These are phyloP conservation scores for Unio delphinus DNA, from an alignment of 2,888 invertebrate species.

Conservation along the genomic window DNA sequence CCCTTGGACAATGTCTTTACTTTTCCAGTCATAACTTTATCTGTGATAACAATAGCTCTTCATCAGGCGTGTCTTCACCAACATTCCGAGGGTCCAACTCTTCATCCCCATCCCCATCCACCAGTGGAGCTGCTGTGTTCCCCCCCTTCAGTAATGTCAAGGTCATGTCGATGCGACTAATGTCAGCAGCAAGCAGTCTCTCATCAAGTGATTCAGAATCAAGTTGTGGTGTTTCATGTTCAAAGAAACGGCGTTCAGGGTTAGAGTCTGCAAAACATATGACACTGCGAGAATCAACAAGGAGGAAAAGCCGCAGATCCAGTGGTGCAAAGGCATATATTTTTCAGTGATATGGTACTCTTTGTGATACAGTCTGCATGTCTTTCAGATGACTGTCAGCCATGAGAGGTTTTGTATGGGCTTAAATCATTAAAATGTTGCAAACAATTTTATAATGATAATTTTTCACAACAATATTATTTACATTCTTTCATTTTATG, in stretches of 20 bases:
- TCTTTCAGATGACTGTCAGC: too few species aligned
- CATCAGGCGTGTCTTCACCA: conserved; percentile 25
- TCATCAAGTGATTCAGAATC: conserved; percentile 41
- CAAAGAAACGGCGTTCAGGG: conserved; percentile 21
- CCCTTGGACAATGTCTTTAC: conserved; percentile 37
- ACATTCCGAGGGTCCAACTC: conserved; percentile 19
- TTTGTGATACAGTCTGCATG: too few species aligned
- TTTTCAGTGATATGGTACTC: too few species aligned
- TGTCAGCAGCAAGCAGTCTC: conserved; percentile 22
- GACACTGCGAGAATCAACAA: conserved; percentile 41
- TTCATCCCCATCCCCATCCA: conserved; percentile 16
- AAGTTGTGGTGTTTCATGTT: conserved; percentile 14
- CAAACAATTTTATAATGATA: too few species aligned
- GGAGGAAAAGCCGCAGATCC: conserved; percentile 28
- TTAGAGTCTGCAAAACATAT: conserved; percentile 39
- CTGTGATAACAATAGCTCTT: conserved; percentile 28
- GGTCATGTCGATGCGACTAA: conserved; percentile 34
- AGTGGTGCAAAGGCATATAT: conserved; percentile 15
- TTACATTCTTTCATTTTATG: too few species aligned
- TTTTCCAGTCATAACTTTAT: conserved; percentile 29
- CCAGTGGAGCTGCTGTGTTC: conserved; percentile 11
- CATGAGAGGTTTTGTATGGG: too few species aligned
- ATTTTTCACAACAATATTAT: too few species aligned
- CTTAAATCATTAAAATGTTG: too few species aligned
- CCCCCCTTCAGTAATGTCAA: conserved; percentile 22